Evolutionary conservation across 2,888 invertebrate species (phyloP).

Genomic region (Cremastobaeus sp.): DNA sequence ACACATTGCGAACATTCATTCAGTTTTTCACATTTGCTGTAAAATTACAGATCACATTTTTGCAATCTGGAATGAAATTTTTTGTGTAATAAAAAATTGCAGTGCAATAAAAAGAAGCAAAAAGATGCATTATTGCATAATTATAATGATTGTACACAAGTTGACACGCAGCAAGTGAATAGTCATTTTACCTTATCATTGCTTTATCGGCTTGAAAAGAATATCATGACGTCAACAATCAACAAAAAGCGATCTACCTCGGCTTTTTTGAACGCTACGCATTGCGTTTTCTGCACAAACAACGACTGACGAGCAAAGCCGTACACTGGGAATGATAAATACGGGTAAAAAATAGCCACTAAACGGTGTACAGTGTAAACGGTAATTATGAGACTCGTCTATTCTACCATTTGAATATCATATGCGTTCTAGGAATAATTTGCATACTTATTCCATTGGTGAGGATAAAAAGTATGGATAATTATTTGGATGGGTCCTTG

Average conservation of each 20-base stretch:
- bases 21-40: no score
- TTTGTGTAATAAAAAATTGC: no score
- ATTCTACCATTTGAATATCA: constrained; percentile 23
- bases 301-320: constrained; percentile 39
- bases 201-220: constrained; percentile 43
- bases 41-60: no score
- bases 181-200: constrained; percentile 26
- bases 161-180: no score
- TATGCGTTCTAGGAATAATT: not conserved
- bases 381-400: constrained; percentile 32
- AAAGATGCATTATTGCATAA: no score
- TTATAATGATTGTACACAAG: no score
- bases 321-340: constrained; percentile 45
- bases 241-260: constrained; percentile 55
- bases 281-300: constrained; percentile 34
- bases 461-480: constrained; percentile 21
- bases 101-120: no score
- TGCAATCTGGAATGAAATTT: no score
- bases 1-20: no score
- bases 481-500: constrained; percentile 17
- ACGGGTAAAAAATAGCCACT: constrained; percentile 35
- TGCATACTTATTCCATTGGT: constrained; percentile 20
- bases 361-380: constrained; percentile 30
- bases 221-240: constrained; percentile 43
- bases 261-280: constrained; percentile 23